phyloP scores from a whole-genome alignment of 1,140 invertebrate species.

The Drosophila orena region DNA sequence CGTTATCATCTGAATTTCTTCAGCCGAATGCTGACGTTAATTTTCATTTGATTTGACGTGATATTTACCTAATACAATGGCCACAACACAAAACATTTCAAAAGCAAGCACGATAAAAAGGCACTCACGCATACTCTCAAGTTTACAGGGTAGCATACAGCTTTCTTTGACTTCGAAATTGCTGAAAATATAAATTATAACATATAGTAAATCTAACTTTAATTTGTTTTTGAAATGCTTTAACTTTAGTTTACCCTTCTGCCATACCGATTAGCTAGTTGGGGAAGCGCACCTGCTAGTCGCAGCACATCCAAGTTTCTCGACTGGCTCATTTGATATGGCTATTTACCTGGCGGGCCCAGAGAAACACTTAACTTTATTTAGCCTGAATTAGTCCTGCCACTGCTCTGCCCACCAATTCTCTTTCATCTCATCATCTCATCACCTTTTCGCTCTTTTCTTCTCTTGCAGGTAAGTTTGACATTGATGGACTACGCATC shows the following conservation, averaged over 20 bases:
- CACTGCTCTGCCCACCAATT: conserved; percentile 21
- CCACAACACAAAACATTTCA: conserved; percentile 42
- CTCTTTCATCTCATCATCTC: conserved; percentile 42
- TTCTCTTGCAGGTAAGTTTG: conserved; percentile 73
- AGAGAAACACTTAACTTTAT: conserved; percentile 57
- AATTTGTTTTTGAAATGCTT: no score
- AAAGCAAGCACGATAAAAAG: conserved; percentile 41
- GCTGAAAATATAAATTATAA: neutral
- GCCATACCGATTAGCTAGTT: no score
- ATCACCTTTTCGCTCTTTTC: conserved; percentile 18
- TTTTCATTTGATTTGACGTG: conserved; percentile 58
- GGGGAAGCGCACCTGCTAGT: neutral
- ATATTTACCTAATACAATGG: conserved; percentile 52
- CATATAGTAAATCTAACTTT: neutral
- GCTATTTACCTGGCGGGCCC: conserved; percentile 49
- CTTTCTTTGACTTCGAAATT: neutral
- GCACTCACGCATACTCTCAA: conserved; percentile 20
- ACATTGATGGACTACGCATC: conserved; percentile 73
- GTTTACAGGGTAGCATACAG: neutral
- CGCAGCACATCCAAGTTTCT: neutral
- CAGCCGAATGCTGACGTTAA: conserved; percentile 29
- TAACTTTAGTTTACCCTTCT: no score
- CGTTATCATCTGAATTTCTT: conserved; percentile 7
- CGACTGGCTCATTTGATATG: conserved; percentile 36
- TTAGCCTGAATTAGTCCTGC: conserved; percentile 49